phyloP scores from a whole-genome alignment of 2,797 vertebrate genomes.

The Notolabrus celidotus region DNA sequence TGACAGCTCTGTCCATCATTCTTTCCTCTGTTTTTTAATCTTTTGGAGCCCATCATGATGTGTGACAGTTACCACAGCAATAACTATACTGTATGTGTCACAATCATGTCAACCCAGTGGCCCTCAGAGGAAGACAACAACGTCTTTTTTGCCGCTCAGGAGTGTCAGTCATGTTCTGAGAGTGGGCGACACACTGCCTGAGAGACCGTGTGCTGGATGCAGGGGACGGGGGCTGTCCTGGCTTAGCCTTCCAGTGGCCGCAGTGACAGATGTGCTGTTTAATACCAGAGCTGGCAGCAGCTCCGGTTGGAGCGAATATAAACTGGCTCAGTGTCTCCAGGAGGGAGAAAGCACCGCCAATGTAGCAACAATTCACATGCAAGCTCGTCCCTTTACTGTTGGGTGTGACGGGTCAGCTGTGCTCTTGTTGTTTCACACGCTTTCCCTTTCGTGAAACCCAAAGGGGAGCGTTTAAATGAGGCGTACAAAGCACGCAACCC shows the following conservation, averaged over 20 bases:
- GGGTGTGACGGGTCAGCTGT: constrained; percentile 43
- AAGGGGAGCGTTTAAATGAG: constrained; percentile 10
- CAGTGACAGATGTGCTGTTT: constrained; percentile 78
- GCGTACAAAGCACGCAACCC: neutral
- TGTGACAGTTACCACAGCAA: constrained; percentile 46
- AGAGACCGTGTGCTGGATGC: constrained; percentile 30
- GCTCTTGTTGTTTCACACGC: constrained; percentile 22
- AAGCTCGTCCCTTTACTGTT: constrained; percentile 23
- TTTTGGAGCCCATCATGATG: constrained; percentile 45
- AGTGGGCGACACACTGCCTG: constrained; percentile 37
- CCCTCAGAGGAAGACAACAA: constrained; percentile 31
- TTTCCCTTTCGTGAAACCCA: constrained; percentile 19
- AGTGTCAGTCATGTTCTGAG: constrained; percentile 53
- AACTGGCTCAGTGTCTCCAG: constrained; percentile 59
- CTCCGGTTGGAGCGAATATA: constrained; percentile 59
- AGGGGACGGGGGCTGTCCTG: constrained; percentile 41
- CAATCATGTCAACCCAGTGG: constrained; percentile 53
- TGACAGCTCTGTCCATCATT: constrained; percentile 56
- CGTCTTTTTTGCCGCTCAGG: constrained; percentile 12
- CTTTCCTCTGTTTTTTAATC: constrained; percentile 58
- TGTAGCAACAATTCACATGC: constrained; percentile 46
- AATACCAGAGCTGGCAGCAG: constrained; percentile 72
- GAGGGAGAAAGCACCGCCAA: constrained; percentile 31
- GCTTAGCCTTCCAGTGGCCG: constrained; percentile 50
- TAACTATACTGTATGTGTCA: constrained; percentile 55